Percentiles rank a stretch among this genome's conserved stretches.
These are phyloP conservation scores for Aldrovandia affinis DNA, from an alignment of 2,797 vertebrate species.

Conservation along the genomic window DNA sequence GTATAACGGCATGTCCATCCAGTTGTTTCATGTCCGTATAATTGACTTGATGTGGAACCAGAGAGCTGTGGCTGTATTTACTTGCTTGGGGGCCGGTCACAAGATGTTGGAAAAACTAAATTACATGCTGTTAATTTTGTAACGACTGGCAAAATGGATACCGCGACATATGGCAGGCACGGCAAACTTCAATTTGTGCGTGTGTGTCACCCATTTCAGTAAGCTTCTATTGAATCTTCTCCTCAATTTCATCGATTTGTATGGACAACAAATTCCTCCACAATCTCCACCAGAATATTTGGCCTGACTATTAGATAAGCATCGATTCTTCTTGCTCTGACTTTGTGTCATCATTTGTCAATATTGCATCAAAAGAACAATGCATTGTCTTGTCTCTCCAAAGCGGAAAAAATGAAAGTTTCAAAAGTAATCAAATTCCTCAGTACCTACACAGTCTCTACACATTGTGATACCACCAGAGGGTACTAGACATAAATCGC, in stretches of 20 bases:
- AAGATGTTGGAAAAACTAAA: background rate
- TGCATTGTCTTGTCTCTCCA: background rate
- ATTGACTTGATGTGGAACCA: background rate
- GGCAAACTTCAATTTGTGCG: background rate
- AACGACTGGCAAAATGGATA: background rate
- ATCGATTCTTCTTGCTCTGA: background rate
- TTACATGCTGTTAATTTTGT: background rate
- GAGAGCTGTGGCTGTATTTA: background rate
- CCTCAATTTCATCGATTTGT: constrained; percentile 17
- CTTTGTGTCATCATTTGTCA: constrained; percentile 7
- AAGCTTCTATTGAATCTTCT: constrained; percentile 7
- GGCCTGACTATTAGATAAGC: constrained; percentile 9
- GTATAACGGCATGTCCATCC: background rate
- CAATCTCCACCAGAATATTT: background rate
- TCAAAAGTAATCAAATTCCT: background rate
- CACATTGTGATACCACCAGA: background rate
- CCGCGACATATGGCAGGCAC: background rate
- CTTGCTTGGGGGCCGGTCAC: background rate
- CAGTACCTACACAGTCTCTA: background rate
- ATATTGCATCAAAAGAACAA: constrained; percentile 19
- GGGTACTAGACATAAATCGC: background rate
- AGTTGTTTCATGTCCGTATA: background rate
- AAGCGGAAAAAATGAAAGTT: background rate
- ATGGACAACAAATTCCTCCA: constrained; percentile 9
- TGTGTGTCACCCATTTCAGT: background rate